Evolutionary conservation across 2,113 vertebrate genomes (phyloP).

Genomic region (Echinops telfairi): DNA sequence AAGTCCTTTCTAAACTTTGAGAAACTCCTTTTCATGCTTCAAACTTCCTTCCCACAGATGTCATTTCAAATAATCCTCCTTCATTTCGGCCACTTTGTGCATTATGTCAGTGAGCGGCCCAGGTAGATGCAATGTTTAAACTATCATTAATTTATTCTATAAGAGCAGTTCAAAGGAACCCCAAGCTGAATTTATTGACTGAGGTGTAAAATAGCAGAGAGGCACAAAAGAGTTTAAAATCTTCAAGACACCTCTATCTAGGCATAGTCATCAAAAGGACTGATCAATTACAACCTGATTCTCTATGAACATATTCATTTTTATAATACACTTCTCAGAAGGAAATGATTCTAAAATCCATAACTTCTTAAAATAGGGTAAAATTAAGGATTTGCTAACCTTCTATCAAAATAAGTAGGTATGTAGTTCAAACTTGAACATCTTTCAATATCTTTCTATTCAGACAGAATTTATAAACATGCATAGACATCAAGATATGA

Average conservation of each 20-base stretch:
- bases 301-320: slow-evolving; percentile 77
- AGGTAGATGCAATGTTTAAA: slow-evolving; percentile 89
- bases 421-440: background rate
- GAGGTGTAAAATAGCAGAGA: slow-evolving; percentile 79
- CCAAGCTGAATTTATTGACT: slow-evolving; percentile 80
- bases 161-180: slow-evolving; percentile 86
- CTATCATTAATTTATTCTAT: slow-evolving; percentile 84
- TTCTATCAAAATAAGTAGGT: background rate
- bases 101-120: slow-evolving; percentile 84
- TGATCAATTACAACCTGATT: slow-evolving; percentile 67
- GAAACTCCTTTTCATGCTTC: slow-evolving; percentile 74
- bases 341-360: slow-evolving; percentile 13
- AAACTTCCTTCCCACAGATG: slow-evolving; percentile 78
- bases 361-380: background rate
- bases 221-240: slow-evolving; percentile 68
- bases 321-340: slow-evolving; percentile 77
- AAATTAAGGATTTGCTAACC: background rate
- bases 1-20: slow-evolving; percentile 69
- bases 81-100: slow-evolving; percentile 81
- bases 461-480: slow-evolving; percentile 57
- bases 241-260: slow-evolving; percentile 80
- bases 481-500: slow-evolving; percentile 73
- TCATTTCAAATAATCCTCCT: slow-evolving; percentile 81
- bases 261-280: slow-evolving; percentile 79
- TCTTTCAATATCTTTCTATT: background rate